Base-by-base conservation (phyloP, 2,888 invertebrate species). In the Eupithecia inturbata region DNA sequence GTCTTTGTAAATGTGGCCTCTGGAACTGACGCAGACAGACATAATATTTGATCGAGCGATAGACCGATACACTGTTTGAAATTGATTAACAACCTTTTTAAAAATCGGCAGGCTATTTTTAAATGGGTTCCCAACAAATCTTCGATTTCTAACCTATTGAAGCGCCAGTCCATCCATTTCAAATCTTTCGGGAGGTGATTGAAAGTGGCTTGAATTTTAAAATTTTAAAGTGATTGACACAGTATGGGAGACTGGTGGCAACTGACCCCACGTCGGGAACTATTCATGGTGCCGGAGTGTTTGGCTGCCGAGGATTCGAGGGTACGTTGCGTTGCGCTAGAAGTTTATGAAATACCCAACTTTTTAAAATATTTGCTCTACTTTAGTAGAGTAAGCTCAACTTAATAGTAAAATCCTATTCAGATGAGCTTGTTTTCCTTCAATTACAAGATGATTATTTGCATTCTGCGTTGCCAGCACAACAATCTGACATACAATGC, bases 261-360 rank as follows among this genome's bases (percentile, higher is more conserved):
- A 77, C 85, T 95, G 80, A 91, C 91, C 22, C 95, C 95, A 1
- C 89, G 92, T 10, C 87, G 91, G 69, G 89, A 91, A 62, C 78
- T 90, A 71, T 88, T 79, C 79, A 81, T 89, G 19, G 87, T 96
- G 53, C 95, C 96, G 0, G 96, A 96, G 77, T 93, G 95, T 82
- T 89, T 96, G 77, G 95, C 95, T 4, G 94, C 96, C 62, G 81
- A 92, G 71, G 96, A 96, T 82, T 96, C 96, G 81, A 87, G 95
- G 95, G 96, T 96, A 90, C 80, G 92, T 91, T 72, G 39, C 22
- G 0, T 28, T 41, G n/a, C 6, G 3, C 7, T n/a, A n/a, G n/a
- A 10, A 7, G 1, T 49, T n/a, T 49, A 7, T 16, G 6, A 49
- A 49, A 49, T 49, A 39, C 16, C 19, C 5, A 45, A 5, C 19